Percentiles rank a stretch among this genome's conserved stretches.
phyloP scores from a whole-genome alignment of 2,888 invertebrate genomes.

The Xestia sexstrigata region DNA sequence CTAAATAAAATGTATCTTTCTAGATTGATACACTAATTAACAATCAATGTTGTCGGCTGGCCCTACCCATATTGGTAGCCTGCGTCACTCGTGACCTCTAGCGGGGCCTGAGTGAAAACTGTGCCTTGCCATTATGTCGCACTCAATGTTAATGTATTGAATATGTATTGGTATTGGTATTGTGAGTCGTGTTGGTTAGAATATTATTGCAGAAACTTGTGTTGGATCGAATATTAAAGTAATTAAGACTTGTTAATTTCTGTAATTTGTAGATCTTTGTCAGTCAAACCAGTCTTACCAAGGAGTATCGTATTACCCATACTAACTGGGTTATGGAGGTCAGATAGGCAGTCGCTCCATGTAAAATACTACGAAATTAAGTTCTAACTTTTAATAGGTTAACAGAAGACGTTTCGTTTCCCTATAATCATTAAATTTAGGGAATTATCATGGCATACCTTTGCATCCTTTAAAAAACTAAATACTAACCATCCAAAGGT shows the following conservation, averaged over 20 bases:
- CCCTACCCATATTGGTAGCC: conserved; percentile 21
- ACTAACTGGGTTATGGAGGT: too few relatives aligned
- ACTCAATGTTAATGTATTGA: conserved; percentile 45
- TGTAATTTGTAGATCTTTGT: too few relatives aligned
- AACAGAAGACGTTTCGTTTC: too few relatives aligned
- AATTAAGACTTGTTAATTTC: background rate
- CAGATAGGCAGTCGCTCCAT: too few relatives aligned
- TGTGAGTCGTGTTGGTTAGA: conserved; percentile 12
- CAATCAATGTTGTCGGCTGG: conserved; percentile 13
- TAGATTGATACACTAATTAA: conserved; percentile 25
- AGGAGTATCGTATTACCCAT: too few relatives aligned
- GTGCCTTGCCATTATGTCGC: conserved; percentile 29
- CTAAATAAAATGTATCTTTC: background rate
- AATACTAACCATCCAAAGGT: background rate
- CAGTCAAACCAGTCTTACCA: too few relatives aligned
- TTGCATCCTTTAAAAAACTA: background rate
- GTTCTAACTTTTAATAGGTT: too few relatives aligned
- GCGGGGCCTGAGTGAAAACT: conserved; percentile 51
- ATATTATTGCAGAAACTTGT: background rate
- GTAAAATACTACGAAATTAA: too few relatives aligned
- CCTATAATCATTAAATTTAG: too few relatives aligned
- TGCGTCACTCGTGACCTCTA: conserved; percentile 50
- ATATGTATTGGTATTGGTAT: conserved; percentile 51
- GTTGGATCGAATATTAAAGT: background rate
- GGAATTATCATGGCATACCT: background rate